Base-by-base conservation (phyloP, 2,888 invertebrate species). In the Emmelina monodactyla region DNA sequence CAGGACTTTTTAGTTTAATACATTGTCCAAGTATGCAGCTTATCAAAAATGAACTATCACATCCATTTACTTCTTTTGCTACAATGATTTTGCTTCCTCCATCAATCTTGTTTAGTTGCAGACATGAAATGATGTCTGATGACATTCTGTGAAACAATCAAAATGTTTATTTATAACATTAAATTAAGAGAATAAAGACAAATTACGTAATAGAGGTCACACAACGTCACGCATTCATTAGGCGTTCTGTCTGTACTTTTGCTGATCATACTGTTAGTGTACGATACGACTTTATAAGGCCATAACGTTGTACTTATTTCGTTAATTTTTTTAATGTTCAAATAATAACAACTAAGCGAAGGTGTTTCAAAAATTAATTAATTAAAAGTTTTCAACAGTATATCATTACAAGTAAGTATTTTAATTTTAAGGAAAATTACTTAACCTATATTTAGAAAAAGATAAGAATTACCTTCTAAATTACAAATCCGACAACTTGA, bases 41-140 rank as follows among this genome's bases (percentile, higher is more conserved):
- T 25, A 87, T 76, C 34, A 91, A 62, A 56, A 91, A 92, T 53
- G 86, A 86, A 37, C 88, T 86, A 59, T 91, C 89, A 46, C 87
- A 85, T 33, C 85, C 82, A 40, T 85, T 83, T 32, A 85, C 82
- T 65, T 92, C 91, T 54, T 85, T 87, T 16, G 89, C 82, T 33
- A 86, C 73, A 39, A 90, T 79, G 28, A 87, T 69, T 63, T 79
- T 83, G 36, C 70, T 79, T 16, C 69, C 56, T 31, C 75, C 62
- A 40, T 84, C 63, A 33, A 81, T 69, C 47, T 80, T 80, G 49
- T 88, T 86, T 42, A 90, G 70, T 33, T 88, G 86, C 36, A 91
- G 82, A 34, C 84, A 82, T 37, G 84, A 65, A 44, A 86, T 60
- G 35, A 89, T 76, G 46, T 85, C 83, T 41, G 85, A 70, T 43